Evolutionary conservation across 2,888 invertebrate species (phyloP), one percentile per base, ranked within the genome.

Genomic region (Choristoneura rosaceana): DNA sequence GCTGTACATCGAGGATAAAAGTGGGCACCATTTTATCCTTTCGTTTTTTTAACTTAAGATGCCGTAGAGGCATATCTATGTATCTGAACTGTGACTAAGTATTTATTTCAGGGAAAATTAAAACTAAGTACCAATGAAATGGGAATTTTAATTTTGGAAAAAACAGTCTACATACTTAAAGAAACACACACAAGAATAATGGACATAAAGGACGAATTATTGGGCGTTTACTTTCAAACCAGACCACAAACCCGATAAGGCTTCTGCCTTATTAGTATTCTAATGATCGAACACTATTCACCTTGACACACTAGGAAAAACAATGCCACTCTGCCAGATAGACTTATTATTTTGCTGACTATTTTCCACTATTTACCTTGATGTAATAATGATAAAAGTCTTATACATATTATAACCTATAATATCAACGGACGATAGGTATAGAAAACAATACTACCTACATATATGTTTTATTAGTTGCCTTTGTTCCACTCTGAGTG

Each of bases 271-370:
- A 33, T 71, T 71, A 15, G 67, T 63, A 71, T 71, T 71, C 71
- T 38, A 68, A 68, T 25, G 59, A 34, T 34, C 41, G 61, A 55
- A 25, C 41, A 58, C 25, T 14, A 55, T 58, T 67, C 58, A 58
- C 71, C 71, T 71, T 62, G 67, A 63, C 74, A 71, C 71, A 71
- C 60, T 63, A 50, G 10, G 38, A 65, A 58, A 50, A 63, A 65
- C 59, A 60, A 34, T 50, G 66, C 52, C 41, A 17, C 25, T 47
- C 17, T 43, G n/a, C 61, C 52, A 1, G 52, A 17, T 50, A 63
- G 38, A 14, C 41, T 12, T 14, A 34, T 7, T 34, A 59, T 34
- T 34, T 59, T 55, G 15, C 50, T 17, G 12, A 4, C 25, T 55
- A 55, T 25, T 10, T 55, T 60, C 9, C 25, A 43, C 43, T 5